Conservation (phyloP, 2,797 vertebrate species). For the Limnodromus scolopaceus region DNA sequence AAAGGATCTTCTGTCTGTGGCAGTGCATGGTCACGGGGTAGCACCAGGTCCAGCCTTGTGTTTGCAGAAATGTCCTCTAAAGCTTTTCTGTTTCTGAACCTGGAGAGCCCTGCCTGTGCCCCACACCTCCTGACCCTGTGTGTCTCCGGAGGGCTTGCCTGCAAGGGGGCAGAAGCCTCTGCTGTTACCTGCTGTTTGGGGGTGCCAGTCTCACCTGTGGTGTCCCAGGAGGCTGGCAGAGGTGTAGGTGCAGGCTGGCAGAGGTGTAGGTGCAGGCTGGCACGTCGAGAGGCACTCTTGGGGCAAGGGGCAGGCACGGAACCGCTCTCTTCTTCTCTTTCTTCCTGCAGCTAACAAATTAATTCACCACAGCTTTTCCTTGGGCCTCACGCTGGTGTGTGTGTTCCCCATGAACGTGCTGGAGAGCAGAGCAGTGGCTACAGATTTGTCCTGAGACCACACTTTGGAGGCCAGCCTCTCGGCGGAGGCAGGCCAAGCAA, state of each 20-base stretch:
- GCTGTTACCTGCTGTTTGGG: not conserved
- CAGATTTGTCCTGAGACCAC: not conserved
- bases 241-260: not conserved
- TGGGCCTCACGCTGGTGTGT: not conserved
- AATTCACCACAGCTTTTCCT: not conserved
- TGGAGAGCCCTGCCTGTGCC: not conserved
- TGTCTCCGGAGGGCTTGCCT: not conserved
- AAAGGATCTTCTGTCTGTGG: not conserved
- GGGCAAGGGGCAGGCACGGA: not conserved
- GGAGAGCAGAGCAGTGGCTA: not conserved
- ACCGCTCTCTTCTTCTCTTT: not conserved
- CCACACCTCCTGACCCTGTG: not conserved
- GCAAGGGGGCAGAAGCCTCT: not conserved
- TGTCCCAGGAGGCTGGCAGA: not conserved
- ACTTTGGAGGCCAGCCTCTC: not conserved
- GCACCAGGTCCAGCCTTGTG: not conserved
- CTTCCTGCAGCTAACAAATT: not conserved
- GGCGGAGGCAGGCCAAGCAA: not conserved
- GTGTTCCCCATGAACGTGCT: not conserved
- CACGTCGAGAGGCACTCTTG: rapidly evolving
- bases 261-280: not conserved
- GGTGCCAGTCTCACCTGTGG: rapidly evolving
- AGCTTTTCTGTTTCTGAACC: not conserved
- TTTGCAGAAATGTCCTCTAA: not conserved
- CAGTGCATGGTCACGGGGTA: rapidly evolving